Conservation (phyloP, 2,797 vertebrate genomes). For the Helostoma temminkii region DNA sequence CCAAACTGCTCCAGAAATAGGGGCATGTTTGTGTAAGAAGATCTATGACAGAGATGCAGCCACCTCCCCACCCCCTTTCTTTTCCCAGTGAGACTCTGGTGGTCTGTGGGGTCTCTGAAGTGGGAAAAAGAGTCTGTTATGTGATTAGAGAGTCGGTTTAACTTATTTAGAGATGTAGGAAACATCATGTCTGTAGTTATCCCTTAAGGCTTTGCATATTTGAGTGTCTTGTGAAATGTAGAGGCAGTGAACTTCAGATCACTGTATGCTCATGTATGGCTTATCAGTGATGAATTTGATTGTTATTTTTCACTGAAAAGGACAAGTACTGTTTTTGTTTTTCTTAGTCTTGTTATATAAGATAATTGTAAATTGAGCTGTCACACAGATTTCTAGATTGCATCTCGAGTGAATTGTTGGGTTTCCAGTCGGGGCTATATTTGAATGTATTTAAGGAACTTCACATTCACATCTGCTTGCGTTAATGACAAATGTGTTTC, state of each 20-base stretch:
- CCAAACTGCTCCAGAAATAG: slow-evolving; percentile 81
- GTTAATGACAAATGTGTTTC: slow-evolving; percentile 44
- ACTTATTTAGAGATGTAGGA: slow-evolving; percentile 49
- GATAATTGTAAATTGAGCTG: not conserved
- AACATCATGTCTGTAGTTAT: slow-evolving; percentile 41
- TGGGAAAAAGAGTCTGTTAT: slow-evolving; percentile 57
- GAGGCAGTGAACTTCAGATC: not conserved
- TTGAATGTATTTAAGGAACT: slow-evolving; percentile 25
- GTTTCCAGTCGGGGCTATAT: slow-evolving; percentile 10
- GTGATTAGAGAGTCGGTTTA: slow-evolving; percentile 62
- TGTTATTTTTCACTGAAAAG: slow-evolving; percentile 11
- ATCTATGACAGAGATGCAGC: slow-evolving; percentile 62
- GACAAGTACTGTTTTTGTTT: not conserved
- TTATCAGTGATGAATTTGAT: not conserved
- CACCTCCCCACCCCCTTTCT: slow-evolving; percentile 33
- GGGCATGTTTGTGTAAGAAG: slow-evolving; percentile 80
- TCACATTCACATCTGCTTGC: slow-evolving; percentile 17
- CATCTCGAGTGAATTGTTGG: not conserved
- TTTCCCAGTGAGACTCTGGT: slow-evolving; percentile 42
- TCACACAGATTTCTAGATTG: slow-evolving; percentile 1
- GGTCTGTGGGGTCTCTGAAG: slow-evolving; percentile 59
- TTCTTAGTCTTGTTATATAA: not conserved
- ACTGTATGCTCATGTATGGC: not conserved
- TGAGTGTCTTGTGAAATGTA: slow-evolving; percentile 1
- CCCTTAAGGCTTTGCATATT: slow-evolving; percentile 24